These are phyloP conservation scores for Procambarus clarkii DNA, from an alignment of 1,140 invertebrate species.

Conservation along the genomic window DNA sequence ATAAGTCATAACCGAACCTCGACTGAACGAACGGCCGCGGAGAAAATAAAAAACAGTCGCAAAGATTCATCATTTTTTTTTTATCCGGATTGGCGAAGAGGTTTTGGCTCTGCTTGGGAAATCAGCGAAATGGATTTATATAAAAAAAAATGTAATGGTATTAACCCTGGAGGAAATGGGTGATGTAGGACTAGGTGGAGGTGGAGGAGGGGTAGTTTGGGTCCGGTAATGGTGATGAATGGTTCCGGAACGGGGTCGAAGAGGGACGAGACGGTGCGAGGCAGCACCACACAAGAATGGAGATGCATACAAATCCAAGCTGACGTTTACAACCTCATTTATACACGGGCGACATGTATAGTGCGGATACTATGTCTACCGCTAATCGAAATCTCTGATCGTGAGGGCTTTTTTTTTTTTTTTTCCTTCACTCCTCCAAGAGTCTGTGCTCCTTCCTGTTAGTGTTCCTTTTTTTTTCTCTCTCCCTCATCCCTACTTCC, in stretches of 20 bases:
- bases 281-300: not conserved
- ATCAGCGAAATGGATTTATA: no score
- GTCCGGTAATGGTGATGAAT: not conserved
- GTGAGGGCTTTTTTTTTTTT: not conserved
- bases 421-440: no score
- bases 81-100: no score
- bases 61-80: not conserved
- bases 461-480: no score
- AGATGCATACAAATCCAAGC: not conserved
- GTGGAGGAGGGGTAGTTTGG: not conserved
- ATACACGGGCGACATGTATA: constrained; percentile 13
- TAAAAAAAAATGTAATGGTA: no score
- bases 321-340: constrained; percentile 24
- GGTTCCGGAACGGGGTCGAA: not conserved
- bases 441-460: no score
- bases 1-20: no score
- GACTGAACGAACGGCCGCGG: not conserved
- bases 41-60: not conserved
- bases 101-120: no score
- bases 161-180: no score
- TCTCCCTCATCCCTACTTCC: no score
- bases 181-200: not conserved
- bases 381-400: constrained; percentile 31
- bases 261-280: not conserved
- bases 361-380: not conserved